Conservation (phyloP, 2,113 vertebrate species). For the Hypocryptadius cinnamomeus region DNA sequence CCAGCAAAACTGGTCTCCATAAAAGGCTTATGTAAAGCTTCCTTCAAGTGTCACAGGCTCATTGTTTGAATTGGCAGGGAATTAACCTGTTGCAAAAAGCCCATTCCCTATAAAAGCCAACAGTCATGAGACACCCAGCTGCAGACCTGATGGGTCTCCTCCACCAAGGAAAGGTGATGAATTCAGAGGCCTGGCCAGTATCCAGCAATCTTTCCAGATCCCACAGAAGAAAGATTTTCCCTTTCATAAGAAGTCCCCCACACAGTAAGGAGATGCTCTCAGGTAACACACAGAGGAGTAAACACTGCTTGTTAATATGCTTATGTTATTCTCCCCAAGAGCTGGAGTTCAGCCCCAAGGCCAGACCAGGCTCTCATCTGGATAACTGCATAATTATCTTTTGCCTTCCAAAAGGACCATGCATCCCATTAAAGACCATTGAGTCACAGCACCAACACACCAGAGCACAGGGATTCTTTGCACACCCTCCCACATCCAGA, state of each 20-base stretch:
- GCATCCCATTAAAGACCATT: neutral
- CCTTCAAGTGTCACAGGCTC: neutral
- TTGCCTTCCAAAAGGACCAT: neutral
- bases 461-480: neutral
- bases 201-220: neutral
- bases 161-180: neutral
- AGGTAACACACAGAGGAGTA: neutral
- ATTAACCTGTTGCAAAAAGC: neutral
- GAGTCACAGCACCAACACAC: neutral
- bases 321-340: neutral
- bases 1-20: neutral
- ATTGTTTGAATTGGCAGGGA: neutral
- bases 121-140: neutral
- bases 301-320: neutral
- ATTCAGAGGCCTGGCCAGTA: neutral
- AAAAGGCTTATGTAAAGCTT: slow-evolving; percentile 21
- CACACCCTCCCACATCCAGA: neutral
- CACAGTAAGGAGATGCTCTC: neutral
- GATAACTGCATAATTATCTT: neutral
- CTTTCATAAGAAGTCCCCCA: neutral
- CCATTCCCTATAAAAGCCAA: neutral
- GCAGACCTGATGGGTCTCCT: neutral
- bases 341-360: neutral
- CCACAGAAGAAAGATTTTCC: neutral
- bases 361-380: neutral